phyloP scores from a whole-genome alignment of 2,888 invertebrate species.

The Drosophila anomelani region DNA sequence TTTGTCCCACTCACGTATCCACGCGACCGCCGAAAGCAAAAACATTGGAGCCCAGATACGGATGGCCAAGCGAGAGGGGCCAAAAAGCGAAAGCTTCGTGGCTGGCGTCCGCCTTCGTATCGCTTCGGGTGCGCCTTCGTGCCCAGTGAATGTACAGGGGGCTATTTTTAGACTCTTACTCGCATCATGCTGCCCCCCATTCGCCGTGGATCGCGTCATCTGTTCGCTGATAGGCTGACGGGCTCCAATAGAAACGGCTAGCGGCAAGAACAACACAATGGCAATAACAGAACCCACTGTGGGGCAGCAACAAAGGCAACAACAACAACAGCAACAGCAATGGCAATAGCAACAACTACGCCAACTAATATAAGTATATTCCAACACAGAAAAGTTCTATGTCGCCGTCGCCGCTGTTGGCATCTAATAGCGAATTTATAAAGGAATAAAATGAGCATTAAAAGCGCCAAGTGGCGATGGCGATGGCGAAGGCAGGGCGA shows the following conservation, averaged over 20 bases:
- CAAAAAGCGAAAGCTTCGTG: constrained; percentile 52
- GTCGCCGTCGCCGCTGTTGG: constrained; percentile 64
- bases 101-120: constrained; percentile 16
- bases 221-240: constrained; percentile 52
- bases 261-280: constrained; percentile 29
- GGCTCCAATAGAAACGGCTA: constrained; percentile 50
- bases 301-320: constrained; percentile 21
- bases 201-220: constrained; percentile 64
- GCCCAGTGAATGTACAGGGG: constrained; percentile 61
- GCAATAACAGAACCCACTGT: constrained; percentile 27
- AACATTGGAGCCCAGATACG: background rate
- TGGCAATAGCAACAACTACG: constrained; percentile 23
- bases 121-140: constrained; percentile 46
- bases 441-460: constrained; percentile 75
- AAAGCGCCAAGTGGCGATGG: constrained; percentile 45
- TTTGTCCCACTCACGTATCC: constrained; percentile 71
- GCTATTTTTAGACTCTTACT: constrained; percentile 63
- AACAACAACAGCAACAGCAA: constrained; percentile 11
- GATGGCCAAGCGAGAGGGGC: background rate
- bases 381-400: constrained; percentile 66
- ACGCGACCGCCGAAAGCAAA: constrained; percentile 40
- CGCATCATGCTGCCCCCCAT: constrained; percentile 60
- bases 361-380: constrained; percentile 46
- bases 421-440: constrained; percentile 71
- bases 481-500: background rate